A percentile compares a stretch with the other conserved stretches of the same genome.
Evolutionary conservation across 1,140 invertebrate species (phyloP).

Genomic region (Meloidogyne floridensis): DNA sequence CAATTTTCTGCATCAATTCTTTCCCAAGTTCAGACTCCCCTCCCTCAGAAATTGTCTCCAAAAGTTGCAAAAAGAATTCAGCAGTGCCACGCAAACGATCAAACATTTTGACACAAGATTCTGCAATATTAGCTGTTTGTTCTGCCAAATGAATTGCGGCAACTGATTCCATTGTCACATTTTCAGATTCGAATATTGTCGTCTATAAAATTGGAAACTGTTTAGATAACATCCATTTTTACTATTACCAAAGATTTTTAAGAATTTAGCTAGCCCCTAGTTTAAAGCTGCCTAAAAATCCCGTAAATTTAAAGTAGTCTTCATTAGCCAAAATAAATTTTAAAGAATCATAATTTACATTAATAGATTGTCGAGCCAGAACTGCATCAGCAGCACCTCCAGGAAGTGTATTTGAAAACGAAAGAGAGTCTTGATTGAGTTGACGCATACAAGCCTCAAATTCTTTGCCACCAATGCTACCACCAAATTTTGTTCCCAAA

Average conservation of each 20-base stretch:
- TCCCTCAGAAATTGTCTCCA: conserved; percentile 9
- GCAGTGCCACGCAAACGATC: conserved; percentile 21
- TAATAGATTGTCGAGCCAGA: not conserved
- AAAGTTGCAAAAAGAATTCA: conserved; percentile 22
- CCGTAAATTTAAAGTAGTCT: no score
- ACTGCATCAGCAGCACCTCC: not conserved
- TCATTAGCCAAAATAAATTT: no score
- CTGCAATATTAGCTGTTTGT: conserved; percentile 10
- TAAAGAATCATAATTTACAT: not conserved
- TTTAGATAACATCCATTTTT: not conserved
- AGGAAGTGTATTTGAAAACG: conserved; percentile 14
- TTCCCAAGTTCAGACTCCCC: conserved; percentile 13
- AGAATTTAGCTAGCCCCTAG: no score
- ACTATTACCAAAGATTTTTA: no score
- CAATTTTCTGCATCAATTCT: conserved; percentile 16
- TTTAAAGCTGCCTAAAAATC: no score
- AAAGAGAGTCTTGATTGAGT: conserved; percentile 19
- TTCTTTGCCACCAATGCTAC: conserved; percentile 17
- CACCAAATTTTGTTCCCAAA: conserved; percentile 12
- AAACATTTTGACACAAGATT: conserved; percentile 25
- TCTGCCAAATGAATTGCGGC: not conserved
- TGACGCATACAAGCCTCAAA: conserved; percentile 30
- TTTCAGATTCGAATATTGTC: not conserved
- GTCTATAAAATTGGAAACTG: not conserved
- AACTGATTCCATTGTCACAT: conserved; percentile 9